Base-by-base conservation (phyloP, 2,797 vertebrate genomes). In the Hephaestus fuliginosus region DNA sequence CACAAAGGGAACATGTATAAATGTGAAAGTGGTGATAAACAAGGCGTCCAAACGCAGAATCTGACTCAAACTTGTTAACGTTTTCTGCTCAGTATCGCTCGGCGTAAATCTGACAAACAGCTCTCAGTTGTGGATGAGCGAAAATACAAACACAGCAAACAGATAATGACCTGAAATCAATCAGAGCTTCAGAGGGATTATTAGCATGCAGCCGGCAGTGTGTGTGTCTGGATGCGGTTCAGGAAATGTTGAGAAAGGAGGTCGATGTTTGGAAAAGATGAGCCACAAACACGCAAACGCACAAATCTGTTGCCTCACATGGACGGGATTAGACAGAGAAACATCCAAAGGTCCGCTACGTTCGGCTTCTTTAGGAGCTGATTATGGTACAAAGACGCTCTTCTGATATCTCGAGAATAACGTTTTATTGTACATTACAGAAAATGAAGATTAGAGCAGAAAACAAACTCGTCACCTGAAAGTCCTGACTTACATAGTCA, bases 71-170 rank as follows among this genome's bases (percentile, higher is more conserved):
- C 78, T 76, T 64, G 80, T 82, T 71, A 78, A 52, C 25, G 10
- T 72, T 82, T 74, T 52, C 69, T 77, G 70, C 62, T 73, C 52
- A 56, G 22, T 10, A 39, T 9, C 41, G 49, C 51, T 53, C 30
- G 36, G 61, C 69, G 53, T 75, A 66, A 78, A 75, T 52, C 74
- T 80, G 64, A 71, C 51, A 65, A 64, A 79, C 71, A 28, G 52
- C 41, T 52, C n/a, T 62, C 51, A 25, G 57, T 64, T 20, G 18
- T 5, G 15, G 28, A 2, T 46, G 48, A 64, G 46, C 55, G 36
- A 41, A 60, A 80, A 78, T 48, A 76, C 82, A 68, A 79, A 81
- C 78, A 65, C 76, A 76, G 74, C 78, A 69, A 65, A 74, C 74
- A 20, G 61, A 80, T 70, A 82, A 71, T 12, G 70, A 86, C 17